A percentile compares a stretch with the other conserved stretches of the same genome.
phyloP scores from a whole-genome alignment of 2,797 vertebrate genomes.

The Enteromius anoplus region DNA sequence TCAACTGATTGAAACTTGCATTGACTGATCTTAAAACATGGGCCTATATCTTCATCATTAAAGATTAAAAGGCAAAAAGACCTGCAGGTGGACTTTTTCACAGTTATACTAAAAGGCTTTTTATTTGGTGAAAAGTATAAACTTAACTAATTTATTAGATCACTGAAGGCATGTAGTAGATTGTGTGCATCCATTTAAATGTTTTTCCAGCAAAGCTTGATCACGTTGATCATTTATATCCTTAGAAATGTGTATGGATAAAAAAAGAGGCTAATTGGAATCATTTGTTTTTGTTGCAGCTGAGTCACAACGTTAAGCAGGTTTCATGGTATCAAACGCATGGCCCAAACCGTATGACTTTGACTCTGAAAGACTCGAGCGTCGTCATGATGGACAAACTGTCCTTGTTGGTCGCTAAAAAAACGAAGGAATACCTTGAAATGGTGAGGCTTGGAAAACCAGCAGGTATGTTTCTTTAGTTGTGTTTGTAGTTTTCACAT shows the following conservation, averaged over 20 bases:
- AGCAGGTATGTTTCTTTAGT: conserved; percentile 74
- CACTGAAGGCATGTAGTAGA: background rate
- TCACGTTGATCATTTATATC: background rate
- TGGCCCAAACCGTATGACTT: conserved; percentile 78
- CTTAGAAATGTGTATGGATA: background rate
- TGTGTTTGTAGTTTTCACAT: background rate
- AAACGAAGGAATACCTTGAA: conserved; percentile 90
- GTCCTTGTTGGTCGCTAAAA: conserved; percentile 79
- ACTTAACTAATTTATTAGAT: background rate
- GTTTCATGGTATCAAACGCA: conserved; percentile 79
- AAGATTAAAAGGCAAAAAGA: no score
- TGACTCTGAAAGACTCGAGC: conserved; percentile 88
- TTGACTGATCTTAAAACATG: no score
- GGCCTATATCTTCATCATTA: no score
- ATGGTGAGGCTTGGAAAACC: conserved; percentile 85
- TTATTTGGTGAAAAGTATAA: background rate
- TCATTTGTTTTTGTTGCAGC: conserved; percentile 68
- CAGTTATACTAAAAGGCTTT: background rate
- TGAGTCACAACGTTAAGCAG: conserved; percentile 94
- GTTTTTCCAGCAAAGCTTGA: background rate
- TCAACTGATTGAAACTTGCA: no score
- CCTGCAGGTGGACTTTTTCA: no score
- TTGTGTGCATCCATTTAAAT: background rate
- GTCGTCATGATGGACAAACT: conserved; percentile 89
- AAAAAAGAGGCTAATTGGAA: background rate